phyloP scores from a whole-genome alignment of 2,113 vertebrate species.

The Echinops telfairi region DNA sequence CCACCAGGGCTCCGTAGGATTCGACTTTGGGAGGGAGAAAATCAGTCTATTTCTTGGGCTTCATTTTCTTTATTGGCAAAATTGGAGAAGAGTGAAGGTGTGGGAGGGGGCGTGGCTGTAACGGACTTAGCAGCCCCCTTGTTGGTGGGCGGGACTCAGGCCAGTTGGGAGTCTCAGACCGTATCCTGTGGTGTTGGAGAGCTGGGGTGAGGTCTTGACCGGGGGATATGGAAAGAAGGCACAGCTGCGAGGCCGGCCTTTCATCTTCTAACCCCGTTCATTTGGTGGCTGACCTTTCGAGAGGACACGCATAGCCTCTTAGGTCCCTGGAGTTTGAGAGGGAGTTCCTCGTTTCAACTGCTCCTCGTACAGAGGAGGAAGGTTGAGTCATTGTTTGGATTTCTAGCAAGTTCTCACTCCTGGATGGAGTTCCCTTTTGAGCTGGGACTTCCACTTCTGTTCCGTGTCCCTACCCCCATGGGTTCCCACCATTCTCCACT shows the following conservation, averaged over 20 bases:
- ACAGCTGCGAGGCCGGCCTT: neutral
- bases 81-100: neutral
- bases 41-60: neutral
- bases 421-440: neutral
- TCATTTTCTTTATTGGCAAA: neutral
- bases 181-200: neutral
- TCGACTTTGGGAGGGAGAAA: neutral
- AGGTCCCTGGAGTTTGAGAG: neutral
- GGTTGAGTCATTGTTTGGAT: constrained; percentile 20
- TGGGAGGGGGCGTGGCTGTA: neutral
- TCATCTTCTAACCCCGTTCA: neutral
- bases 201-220: neutral
- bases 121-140: neutral
- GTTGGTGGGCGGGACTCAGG: neutral
- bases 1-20: no score
- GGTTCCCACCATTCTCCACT: neutral
- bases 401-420: constrained; percentile 24
- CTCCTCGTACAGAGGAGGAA: neutral
- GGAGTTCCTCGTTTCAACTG: neutral
- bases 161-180: neutral
- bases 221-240: neutral
- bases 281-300: neutral
- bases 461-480: neutral
- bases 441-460: accelerated
- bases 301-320: neutral